These are phyloP conservation scores for Bufo gargarizans DNA, from an alignment of 2,113 vertebrate genomes.

Conservation along the genomic window DNA sequence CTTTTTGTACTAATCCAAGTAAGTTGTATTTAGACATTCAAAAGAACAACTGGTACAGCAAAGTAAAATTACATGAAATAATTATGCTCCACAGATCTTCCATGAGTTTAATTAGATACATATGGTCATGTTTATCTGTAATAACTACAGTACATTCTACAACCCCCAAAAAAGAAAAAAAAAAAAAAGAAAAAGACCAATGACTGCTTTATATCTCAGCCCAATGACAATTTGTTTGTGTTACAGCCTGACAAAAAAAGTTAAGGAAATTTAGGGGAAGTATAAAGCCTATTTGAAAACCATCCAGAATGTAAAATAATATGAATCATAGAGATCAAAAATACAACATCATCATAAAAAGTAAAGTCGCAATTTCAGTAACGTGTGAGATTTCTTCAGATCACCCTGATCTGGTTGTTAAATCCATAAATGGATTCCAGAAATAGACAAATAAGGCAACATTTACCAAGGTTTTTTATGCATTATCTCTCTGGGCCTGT, in stretches of 20 bases:
- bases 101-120: slow-evolving; percentile 20
- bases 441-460: too few relatives aligned
- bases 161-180: too few relatives aligned
- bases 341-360: neutral
- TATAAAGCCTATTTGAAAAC: neutral
- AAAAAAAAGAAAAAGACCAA: neutral
- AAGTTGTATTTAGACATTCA: slow-evolving; percentile 11
- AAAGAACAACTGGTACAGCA: neutral
- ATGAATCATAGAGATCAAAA: neutral
- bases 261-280: neutral
- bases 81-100: neutral
- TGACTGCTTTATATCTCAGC: slow-evolving; percentile 4
- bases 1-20: neutral
- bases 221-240: neutral
- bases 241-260: slow-evolving; percentile 12
- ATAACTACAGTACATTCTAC: slow-evolving; percentile 11
- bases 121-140: slow-evolving; percentile 17
- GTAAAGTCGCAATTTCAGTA: neutral
- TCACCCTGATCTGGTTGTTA: too few relatives aligned
- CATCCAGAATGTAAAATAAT: neutral
- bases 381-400: too few relatives aligned
- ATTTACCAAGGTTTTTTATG: too few relatives aligned
- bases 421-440: too few relatives aligned
- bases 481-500: too few relatives aligned
- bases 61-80: slow-evolving; percentile 1